Evolutionary conservation across 2,888 invertebrate species (phyloP).

Genomic region (Acanthacorydalis orientalis): DNA sequence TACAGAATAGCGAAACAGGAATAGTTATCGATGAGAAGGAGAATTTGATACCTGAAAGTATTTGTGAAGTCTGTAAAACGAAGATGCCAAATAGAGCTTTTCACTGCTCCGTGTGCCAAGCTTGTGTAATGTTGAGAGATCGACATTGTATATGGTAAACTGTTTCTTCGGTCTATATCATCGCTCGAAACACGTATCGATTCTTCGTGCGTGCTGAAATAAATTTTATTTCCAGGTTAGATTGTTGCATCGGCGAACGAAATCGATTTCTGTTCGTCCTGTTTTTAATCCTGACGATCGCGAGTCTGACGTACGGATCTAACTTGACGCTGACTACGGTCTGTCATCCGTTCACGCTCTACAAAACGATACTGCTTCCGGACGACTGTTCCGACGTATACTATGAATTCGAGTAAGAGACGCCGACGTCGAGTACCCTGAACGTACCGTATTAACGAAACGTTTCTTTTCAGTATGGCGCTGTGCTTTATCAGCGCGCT

Average conservation of each 20-base stretch:
- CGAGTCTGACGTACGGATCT: constrained; percentile 53
- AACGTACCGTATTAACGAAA: constrained; percentile 4
- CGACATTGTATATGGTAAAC: constrained; percentile 66
- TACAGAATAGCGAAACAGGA: constrained; percentile 21
- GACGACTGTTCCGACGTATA: constrained; percentile 76
- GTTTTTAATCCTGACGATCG: constrained; percentile 46
- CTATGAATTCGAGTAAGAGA: constrained; percentile 52
- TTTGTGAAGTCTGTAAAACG: constrained; percentile 42
- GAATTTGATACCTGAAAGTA: constrained; percentile 21
- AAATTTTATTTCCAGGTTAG: constrained; percentile 40
- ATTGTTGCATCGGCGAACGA: constrained; percentile 66
- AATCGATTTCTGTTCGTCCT: constrained; percentile 62
- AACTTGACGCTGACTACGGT: constrained; percentile 75
- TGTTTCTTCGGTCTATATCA: background rate
- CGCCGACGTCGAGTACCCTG: background rate
- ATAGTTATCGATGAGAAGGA: constrained; percentile 15
- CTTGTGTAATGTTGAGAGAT: constrained; percentile 60
- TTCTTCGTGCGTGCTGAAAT: background rate
- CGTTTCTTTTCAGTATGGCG: constrained; percentile 29
- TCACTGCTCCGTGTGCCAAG: constrained; percentile 71
- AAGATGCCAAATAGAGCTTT: constrained; percentile 50
- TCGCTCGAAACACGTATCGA: too few relatives aligned
- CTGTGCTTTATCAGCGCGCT: constrained; percentile 34
- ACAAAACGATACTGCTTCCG: constrained; percentile 54
- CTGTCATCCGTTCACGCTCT: constrained; percentile 59